Evolutionary conservation across 2,888 invertebrate genomes (phyloP), one percentile per base, ranked within the genome.

Genomic region (Parnassius orleans): DNA sequence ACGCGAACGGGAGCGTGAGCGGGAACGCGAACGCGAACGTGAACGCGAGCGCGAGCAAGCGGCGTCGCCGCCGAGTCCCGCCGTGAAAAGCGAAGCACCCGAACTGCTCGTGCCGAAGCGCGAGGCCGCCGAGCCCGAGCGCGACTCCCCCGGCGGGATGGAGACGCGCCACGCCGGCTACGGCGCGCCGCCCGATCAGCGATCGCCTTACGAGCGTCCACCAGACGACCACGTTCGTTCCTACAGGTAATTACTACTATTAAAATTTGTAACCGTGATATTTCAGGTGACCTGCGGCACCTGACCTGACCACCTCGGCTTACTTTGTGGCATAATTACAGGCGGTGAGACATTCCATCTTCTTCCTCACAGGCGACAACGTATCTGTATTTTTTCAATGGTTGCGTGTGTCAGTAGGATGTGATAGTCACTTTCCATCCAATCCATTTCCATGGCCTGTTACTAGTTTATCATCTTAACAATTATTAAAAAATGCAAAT

Each of bases 121-220:
- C 44, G 95, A 95, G 86, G 71, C 92, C 91, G 71, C 87, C 86
- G 91, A 90, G 82, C 85, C 89, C 89, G 92, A 95, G 95, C 86
- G 93, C 89, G 95, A 95, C 86, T 95, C 95, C 66, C 70, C 95
- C 89, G 94, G 94, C 89, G 94, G 94, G 75, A 95, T 95, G 94
- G 95, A 95, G 79, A 93, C 94, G 82, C 91, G 93, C 80, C 93
- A 93, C 80, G 93, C 93, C 74, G 93, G 93, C 68, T 94, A 95
- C 82, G 94, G 93, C 71, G 94, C 95, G 81, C 93, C 93, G 78
- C 93, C 94, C 68, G 93, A 93, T 67, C 95, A 95, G 70, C 88
- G 94, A 43, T 93, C 93, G 59, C 93, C 95, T 0, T 95, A 95
- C 79, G 95, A 95, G 70, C 92, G 94, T 1, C 93, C 94, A 15